These are phyloP conservation scores for Anticlea derivata DNA, from an alignment of 2,888 invertebrate genomes.

Conservation along the genomic window DNA sequence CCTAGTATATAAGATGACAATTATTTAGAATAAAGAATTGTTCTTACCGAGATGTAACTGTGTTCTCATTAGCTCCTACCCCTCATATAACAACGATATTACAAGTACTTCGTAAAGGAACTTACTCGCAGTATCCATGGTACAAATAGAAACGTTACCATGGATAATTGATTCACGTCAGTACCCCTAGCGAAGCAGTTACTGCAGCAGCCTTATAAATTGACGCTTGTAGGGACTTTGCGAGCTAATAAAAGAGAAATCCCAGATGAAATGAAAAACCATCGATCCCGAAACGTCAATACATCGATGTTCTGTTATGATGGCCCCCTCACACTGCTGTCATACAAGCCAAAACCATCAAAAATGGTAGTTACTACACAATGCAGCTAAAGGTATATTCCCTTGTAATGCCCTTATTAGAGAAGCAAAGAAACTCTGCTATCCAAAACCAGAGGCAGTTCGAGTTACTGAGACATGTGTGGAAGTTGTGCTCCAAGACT, in stretches of 20 bases:
- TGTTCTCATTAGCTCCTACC: too few relatives aligned
- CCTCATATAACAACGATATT: too few relatives aligned
- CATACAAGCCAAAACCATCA: constrained; percentile 41
- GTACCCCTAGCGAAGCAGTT: constrained; percentile 21
- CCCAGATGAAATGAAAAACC: constrained; percentile 38
- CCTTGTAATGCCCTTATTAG: not conserved
- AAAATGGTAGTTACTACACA: too few relatives aligned
- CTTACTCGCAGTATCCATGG: constrained; percentile 25
- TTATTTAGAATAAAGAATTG: too few relatives aligned
- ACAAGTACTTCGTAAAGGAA: constrained; percentile 14
- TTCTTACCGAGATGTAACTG: too few relatives aligned
- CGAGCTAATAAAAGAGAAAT: constrained; percentile 43
- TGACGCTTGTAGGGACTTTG: constrained; percentile 45
- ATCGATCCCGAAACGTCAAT: constrained; percentile 32
- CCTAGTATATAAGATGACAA: too few relatives aligned
- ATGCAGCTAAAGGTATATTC: too few relatives aligned
- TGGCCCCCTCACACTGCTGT: constrained; percentile 42
- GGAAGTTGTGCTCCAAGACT: not conserved
- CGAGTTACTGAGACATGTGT: not conserved
- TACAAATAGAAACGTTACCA: constrained; percentile 24
- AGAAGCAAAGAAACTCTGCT: not conserved
- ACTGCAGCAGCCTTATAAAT: constrained; percentile 42
- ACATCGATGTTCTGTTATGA: constrained; percentile 45
- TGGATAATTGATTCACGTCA: constrained; percentile 30
- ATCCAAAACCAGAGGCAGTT: not conserved